A percentile compares a stretch with the other conserved stretches of the same genome.
phyloP scores from a whole-genome alignment of 2,797 vertebrate species.

The Heteromormyrus szaboi region DNA sequence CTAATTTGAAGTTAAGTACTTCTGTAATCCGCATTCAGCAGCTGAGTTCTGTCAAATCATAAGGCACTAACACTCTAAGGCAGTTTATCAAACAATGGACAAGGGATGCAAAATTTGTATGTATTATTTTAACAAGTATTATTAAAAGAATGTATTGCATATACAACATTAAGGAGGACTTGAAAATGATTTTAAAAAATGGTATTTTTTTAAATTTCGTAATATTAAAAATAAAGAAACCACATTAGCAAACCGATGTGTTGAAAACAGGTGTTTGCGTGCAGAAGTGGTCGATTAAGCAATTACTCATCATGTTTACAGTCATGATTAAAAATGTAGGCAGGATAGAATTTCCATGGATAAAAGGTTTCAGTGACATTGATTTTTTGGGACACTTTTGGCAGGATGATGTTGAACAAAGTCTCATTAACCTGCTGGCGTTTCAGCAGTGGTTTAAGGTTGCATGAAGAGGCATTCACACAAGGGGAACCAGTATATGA shows the following conservation, averaged over 20 bases:
- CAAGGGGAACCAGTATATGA: neutral
- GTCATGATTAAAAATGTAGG: neutral
- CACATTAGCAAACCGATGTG: neutral
- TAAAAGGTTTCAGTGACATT: neutral
- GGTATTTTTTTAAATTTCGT: neutral
- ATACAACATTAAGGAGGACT: neutral
- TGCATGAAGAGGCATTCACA: neutral
- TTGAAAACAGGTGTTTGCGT: neutral
- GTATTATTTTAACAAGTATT: neutral
- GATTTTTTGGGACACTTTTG: neutral
- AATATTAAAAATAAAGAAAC: neutral
- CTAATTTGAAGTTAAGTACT: neutral
- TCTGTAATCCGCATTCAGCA: neutral
- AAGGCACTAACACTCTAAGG: neutral
- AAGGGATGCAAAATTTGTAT: neutral
- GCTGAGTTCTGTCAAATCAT: neutral
- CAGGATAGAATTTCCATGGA: neutral
- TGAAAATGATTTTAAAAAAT: neutral
- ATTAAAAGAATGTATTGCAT: neutral
- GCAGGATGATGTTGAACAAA: neutral
- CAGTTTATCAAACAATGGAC: neutral
- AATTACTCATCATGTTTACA: neutral
- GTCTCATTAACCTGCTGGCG: neutral
- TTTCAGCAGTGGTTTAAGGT: neutral
- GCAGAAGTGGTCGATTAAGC: neutral